Evolutionary conservation across 2,113 vertebrate genomes (phyloP), one percentile per base, ranked within the genome.

Genomic region (Paradisaea rubra): DNA sequence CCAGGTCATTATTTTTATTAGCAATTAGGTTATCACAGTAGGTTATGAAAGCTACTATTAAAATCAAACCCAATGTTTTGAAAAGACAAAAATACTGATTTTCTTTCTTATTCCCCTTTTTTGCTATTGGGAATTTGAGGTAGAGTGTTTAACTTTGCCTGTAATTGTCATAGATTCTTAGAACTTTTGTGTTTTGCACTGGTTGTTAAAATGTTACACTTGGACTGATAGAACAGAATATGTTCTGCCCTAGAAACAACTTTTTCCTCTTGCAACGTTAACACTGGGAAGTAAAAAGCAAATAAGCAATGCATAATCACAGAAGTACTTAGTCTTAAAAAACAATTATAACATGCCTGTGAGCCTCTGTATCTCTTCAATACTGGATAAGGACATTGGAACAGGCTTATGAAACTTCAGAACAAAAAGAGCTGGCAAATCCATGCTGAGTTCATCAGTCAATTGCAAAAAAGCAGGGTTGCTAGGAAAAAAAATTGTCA

Each of bases 351-450:
- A 89, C 92, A 30, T 78, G 98, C 98, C 98, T 97, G 98, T 98
- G 52, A 98, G 97, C 30, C 91, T 94, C 64, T 97, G 89, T 84
- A 99, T 96, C 50, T 95, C 95, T 63, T 98, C 89, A 35, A 98
- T 95, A 82, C 95, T 97, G 50, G 89, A 95, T 33, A 12, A 84
- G 73, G 95, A 94, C 81, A 98, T 49, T 5, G 98, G 97, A 37
- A 98, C 61, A 24, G 98, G 96, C 7, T 98, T 97, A 42, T 98
- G 94, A 88, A 99, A 97, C 53, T 87, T 98, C 72, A 99, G 92
- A 86, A 98, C 94, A 92, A 99, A 99, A 82, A 90, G 96, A 74
- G 98, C 98, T 19, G 97, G 95, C 57, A 98, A 92, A 23, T 81
- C 90, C 86, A 97, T 94, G 35, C 94, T 81, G 39, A 95, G 56